Percentiles rank a stretch among this genome's conserved stretches.
phyloP scores from a whole-genome alignment of 2,797 vertebrate genomes.

The Eidolon dupreanum region DNA sequence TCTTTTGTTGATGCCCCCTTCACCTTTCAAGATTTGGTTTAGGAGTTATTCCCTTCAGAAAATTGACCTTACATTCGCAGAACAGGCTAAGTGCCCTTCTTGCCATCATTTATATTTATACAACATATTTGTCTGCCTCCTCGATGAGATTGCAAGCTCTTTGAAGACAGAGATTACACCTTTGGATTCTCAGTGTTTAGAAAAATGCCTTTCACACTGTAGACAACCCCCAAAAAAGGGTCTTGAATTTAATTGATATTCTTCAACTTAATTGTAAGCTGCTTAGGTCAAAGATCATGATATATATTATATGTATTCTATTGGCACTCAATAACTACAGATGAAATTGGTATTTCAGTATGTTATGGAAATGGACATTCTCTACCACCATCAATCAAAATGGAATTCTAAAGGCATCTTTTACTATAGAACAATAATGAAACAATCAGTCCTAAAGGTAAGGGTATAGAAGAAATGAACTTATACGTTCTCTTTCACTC shows the following conservation, averaged over 20 bases:
- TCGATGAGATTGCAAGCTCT: neutral
- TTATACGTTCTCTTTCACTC: neutral
- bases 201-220: neutral
- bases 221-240: neutral
- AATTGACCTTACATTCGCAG: neutral
- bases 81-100: neutral
- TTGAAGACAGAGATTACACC: neutral
- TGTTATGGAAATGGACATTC: neutral
- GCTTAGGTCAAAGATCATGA: neutral
- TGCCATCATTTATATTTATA: neutral
- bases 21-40: neutral
- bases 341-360: neutral
- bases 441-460: neutral
- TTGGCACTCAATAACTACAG: conserved; percentile 26
- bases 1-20: neutral
- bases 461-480: neutral
- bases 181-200: neutral
- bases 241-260: neutral
- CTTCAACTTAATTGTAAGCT: neutral
- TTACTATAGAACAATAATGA: neutral
- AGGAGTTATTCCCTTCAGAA: neutral
- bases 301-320: neutral
- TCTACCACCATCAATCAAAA: neutral
- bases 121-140: neutral
- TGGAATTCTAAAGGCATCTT: neutral